Base-by-base conservation (phyloP, 2,888 invertebrate species). In the Micoletzkya japonica region DNA sequence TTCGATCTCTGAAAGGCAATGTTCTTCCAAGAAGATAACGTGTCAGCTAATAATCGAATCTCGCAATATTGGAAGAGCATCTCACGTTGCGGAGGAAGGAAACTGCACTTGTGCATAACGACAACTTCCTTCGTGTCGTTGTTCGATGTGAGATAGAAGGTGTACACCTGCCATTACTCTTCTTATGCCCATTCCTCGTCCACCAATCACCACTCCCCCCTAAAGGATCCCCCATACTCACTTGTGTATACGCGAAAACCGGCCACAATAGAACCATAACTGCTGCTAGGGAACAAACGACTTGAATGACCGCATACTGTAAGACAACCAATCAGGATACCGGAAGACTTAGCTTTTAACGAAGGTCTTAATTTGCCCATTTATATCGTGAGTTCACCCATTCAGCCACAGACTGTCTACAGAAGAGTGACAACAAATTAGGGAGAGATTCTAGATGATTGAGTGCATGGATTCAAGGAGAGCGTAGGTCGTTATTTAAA, bases 181-280 rank as follows among this genome's bases (percentile, higher is more conserved):
- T 14, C 32, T 36, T 28, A 20, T 52, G 2, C 1, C 28, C 20
- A 36, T 58, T 36, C 2, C 1, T 20, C 26, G n/a, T 20, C 7
- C 2, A 26, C 20, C 6, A 32, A 54, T n/a, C 3, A 54, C 28
- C n/a, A 28, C 6, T 20, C 7, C 26, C 2, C 2, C n/a, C n/a
- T n/a, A n/a, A n/a, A n/a, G n/a, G n/a, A n/a, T n/a, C n/a, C n/a
- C n/a, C n/a, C n/a, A n/a, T n/a, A n/a, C n/a, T 1, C 28, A 75
- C 75, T 72, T 80, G 76, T n/a, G 77, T 78, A 69, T 84, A 84
- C 28, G 76, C 78, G 67, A 84, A 84, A 28, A 84, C 81, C 28
- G 84, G 84, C 79, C 81, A 82, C 24, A 84, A 75, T 36, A 84
- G 74, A 10, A 83, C 63, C 74, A 84, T 73, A 3, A 84, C 81